Conservation (phyloP, 2,113 vertebrate species). For the Cynopterus brachyotis region DNA sequence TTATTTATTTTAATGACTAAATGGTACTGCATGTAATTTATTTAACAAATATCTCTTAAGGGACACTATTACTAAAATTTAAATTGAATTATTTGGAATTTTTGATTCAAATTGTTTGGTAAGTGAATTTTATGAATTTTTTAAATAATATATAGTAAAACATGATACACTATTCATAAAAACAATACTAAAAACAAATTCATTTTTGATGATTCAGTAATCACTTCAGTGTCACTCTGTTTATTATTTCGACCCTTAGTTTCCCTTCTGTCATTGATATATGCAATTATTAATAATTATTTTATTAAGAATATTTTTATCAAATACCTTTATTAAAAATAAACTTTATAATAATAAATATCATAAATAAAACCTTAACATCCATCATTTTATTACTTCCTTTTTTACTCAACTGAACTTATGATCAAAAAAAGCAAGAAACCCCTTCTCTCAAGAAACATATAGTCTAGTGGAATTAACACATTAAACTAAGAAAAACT, state of each 20-base stretch:
- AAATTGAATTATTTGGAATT: slow-evolving; percentile 21
- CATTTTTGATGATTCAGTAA: not conserved
- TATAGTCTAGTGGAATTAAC: not conserved
- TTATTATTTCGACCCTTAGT: not conserved
- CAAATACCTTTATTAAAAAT: not conserved
- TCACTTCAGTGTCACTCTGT: not conserved
- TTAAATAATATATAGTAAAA: not conserved
- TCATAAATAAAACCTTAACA: not conserved
- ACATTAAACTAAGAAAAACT: not conserved
- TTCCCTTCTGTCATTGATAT: not conserved
- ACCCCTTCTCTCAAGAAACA: not conserved
- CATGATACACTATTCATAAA: not conserved
- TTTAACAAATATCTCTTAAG: not conserved
- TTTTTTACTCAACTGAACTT: not conserved
- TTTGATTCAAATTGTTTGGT: not conserved
- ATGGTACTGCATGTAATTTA: slow-evolving; percentile 2
- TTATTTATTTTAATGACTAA: slow-evolving; percentile 28
- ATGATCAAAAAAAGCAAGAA: not conserved
- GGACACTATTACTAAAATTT: not conserved
- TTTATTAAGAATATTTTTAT: not conserved
- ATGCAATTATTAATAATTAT: not conserved
- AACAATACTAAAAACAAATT: not conserved
- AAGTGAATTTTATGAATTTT: not conserved
- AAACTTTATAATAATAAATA: not conserved
- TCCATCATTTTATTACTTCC: not conserved